These are phyloP conservation scores for Ochropacha duplaris DNA, from an alignment of 2,888 invertebrate genomes.

Conservation along the genomic window DNA sequence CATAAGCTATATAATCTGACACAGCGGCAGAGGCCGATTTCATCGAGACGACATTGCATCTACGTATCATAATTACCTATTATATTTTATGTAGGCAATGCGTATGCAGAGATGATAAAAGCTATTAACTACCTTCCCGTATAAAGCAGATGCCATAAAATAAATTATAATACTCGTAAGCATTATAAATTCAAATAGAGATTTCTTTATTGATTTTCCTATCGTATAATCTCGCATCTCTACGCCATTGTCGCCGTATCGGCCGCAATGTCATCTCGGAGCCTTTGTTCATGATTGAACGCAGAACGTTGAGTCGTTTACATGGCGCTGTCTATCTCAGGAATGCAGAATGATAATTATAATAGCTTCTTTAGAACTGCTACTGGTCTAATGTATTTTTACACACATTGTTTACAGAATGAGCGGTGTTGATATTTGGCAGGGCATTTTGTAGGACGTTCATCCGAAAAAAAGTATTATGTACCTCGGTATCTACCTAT, in stretches of 20 bases:
- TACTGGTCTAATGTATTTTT: slow-evolving; percentile 14
- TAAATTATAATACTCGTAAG: slow-evolving; percentile 3
- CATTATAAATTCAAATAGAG: slow-evolving; percentile 23
- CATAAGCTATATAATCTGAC: background rate
- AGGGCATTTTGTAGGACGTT: background rate
- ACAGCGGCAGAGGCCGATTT: background rate
- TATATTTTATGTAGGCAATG: background rate
- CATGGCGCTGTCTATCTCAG: slow-evolving; percentile 59
- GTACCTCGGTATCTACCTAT: too few species aligned
- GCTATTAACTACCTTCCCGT: slow-evolving; percentile 14
- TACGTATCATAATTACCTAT: background rate
- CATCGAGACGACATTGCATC: background rate
- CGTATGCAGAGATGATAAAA: background rate
- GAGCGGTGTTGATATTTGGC: background rate
- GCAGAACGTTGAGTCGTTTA: slow-evolving; percentile 44
- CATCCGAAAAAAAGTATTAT: background rate
- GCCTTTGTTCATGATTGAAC: slow-evolving; percentile 60
- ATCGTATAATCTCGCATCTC: slow-evolving; percentile 27
- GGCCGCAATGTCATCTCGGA: slow-evolving; percentile 45
- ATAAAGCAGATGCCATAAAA: slow-evolving; percentile 4
- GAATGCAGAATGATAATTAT: slow-evolving; percentile 64
- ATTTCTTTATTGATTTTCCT: slow-evolving; percentile 44
- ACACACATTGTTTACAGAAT: background rate
- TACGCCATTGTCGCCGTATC: slow-evolving; percentile 26
- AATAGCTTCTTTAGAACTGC: slow-evolving; percentile 43